Base-by-base conservation (phyloP, 2,888 invertebrate species). In the Coleophora deauratella region DNA sequence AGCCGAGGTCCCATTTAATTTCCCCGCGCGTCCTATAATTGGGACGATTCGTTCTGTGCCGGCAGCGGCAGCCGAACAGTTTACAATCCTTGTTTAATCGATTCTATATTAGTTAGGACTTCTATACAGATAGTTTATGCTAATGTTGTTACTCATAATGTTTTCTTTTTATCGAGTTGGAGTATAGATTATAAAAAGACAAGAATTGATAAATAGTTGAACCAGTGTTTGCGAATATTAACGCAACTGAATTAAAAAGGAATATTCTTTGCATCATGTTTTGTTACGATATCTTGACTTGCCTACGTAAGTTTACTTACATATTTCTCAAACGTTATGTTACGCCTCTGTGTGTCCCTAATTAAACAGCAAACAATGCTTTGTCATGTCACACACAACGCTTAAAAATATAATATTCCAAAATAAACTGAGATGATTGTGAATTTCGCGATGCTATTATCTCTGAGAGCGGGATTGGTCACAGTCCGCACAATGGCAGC, bases 31-130 rank as follows among this genome's bases (percentile, higher is more conserved):
- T 71, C 66, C 70, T 66, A 74, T 82, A 80, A 82, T 82, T 81
- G 75, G 71, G 66, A 66, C 68, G 73, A 84, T 82, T 78, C 79
- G 78, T 82, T 82, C 78, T 79, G 77, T 72, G 67, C 56, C 61
- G 42, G 51, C 43, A 42, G 49, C 52, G 65, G 76, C 65, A 72
- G 70, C 66, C 63, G 62, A 56, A 47, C 45, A 59, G 56, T 64
- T 58, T 60, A 54, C 54, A 53, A 52, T 56, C 54, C 53, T 52
- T 64, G 53, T 73, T 74, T 74, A 77, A 79, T 75, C 66, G 72
- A 68, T 73, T 75, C 63, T 53, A 46, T 55, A 63, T 66, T 74
- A 77, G 77, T 78, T 75, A 65, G 72, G 76, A 71, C 66, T 62
- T 68, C 66, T 62, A 21, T 21, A 4, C 3, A 21, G 3, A 4